A percentile compares a stretch with the other conserved stretches of the same genome.
Evolutionary conservation across 2,797 vertebrate genomes (phyloP).

Genomic region (Tachyglossus aculeatus): DNA sequence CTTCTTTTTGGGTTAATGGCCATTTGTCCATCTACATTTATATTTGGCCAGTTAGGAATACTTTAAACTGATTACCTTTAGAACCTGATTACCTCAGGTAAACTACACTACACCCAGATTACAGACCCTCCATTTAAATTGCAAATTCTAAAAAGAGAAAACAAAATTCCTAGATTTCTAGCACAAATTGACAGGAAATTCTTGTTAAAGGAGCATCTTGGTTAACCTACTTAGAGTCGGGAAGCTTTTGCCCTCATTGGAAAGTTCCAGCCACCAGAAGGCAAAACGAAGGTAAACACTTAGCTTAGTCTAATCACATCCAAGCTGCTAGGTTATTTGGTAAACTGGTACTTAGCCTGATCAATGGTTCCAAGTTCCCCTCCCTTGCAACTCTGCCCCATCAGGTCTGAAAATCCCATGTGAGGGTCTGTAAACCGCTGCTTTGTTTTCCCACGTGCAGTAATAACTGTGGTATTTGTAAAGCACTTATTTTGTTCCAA

Average conservation of each 20-base stretch:
- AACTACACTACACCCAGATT: not conserved
- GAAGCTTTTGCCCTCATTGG: not conserved
- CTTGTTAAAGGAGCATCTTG: too few species aligned
- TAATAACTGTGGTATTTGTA: too few species aligned
- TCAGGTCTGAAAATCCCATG: too few species aligned
- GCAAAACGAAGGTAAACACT: not conserved
- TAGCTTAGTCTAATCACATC: not conserved
- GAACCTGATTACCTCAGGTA: not conserved
- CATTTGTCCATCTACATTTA: not conserved
- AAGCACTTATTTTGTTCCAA: too few species aligned
- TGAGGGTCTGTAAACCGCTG: too few species aligned
- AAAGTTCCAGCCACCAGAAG: accelerated
- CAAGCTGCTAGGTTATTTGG: not conserved
- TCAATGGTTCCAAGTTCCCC: not conserved
- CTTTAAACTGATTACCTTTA: not conserved
- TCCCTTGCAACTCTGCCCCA: too few species aligned
- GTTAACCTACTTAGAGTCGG: too few species aligned
- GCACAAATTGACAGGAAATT: too few species aligned
- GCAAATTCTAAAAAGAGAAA: too few species aligned
- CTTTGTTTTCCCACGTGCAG: too few species aligned
- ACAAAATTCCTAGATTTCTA: too few species aligned
- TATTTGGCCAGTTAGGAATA: not conserved
- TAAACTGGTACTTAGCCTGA: not conserved
- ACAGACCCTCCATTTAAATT: not conserved
- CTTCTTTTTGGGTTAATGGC: not conserved